Percentiles rank a stretch among this genome's conserved stretches.
These are phyloP conservation scores for Zalophus californianus DNA, from an alignment of 2,797 vertebrate genomes.

Conservation along the genomic window DNA sequence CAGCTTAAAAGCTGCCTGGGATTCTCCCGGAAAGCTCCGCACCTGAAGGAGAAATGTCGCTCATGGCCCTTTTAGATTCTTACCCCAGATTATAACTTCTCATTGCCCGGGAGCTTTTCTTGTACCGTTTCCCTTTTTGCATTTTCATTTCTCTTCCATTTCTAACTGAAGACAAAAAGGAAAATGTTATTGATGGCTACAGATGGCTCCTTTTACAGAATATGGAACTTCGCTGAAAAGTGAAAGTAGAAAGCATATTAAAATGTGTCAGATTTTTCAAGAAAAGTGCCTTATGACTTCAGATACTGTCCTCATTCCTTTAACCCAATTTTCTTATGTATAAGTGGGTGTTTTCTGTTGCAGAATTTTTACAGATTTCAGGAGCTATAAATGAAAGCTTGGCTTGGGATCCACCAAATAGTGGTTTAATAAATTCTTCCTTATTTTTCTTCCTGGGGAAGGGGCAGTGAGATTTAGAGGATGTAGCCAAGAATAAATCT, in stretches of 20 bases:
- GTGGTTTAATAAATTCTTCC: conserved; percentile 23
- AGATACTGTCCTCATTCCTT: neutral
- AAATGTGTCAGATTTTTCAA: conserved; percentile 19
- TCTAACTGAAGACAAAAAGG: conserved; percentile 26
- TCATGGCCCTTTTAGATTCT: neutral
- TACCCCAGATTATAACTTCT: neutral
- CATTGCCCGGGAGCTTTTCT: neutral
- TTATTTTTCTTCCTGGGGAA: neutral
- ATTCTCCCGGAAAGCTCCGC: neutral
- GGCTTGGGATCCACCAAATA: neutral
- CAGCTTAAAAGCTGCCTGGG: neutral
- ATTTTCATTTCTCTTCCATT: conserved; percentile 23
- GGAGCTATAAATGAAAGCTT: conserved; percentile 34
- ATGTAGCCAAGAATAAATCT: neutral
- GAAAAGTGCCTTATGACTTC: neutral
- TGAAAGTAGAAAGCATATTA: conserved; percentile 37
- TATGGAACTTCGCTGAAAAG: neutral
- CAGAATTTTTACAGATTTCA: conserved; percentile 10
- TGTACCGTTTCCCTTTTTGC: neutral
- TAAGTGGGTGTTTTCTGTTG: neutral
- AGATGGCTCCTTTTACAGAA: conserved; percentile 10
- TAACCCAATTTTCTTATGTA: neutral
- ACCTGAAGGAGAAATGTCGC: conserved; percentile 12
- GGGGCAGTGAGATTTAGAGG: neutral
- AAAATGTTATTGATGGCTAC: neutral